Conservation (phyloP, 2,888 invertebrate genomes). For the Acleris holmiana region DNA sequence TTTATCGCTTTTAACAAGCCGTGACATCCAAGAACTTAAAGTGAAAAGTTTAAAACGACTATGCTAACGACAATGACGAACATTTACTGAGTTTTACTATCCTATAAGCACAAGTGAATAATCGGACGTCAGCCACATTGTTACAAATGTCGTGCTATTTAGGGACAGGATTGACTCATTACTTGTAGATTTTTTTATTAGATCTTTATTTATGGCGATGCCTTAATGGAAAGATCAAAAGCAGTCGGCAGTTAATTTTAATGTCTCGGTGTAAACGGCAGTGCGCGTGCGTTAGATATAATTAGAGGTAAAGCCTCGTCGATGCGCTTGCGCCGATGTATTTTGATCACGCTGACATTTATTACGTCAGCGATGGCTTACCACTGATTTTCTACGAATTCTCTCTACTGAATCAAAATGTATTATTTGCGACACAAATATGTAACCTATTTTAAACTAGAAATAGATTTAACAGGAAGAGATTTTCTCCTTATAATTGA, state of each 20-base stretch:
- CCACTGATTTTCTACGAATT: constrained; percentile 28
- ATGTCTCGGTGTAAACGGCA: constrained; percentile 79
- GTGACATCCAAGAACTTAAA: constrained; percentile 49
- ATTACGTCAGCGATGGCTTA: constrained; percentile 63
- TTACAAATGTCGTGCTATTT: constrained; percentile 54
- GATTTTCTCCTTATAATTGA: background rate
- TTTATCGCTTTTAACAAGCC: constrained; percentile 51
- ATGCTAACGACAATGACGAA: constrained; percentile 46
- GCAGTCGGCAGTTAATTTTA: constrained; percentile 80
- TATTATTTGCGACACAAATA: constrained; percentile 19
- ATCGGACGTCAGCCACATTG: constrained; percentile 50
- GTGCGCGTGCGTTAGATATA: constrained; percentile 69
- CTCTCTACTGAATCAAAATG: constrained; percentile 24
- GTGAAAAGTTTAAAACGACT: constrained; percentile 41
- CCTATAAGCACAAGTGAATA: constrained; percentile 9
- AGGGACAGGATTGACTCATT: constrained; percentile 66
- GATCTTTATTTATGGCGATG: constrained; percentile 74
- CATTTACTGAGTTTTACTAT: constrained; percentile 47
- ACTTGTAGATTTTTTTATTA: constrained; percentile 66
- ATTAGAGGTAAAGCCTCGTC: constrained; percentile 73
- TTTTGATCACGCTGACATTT: constrained; percentile 76
- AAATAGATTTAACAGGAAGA: constrained; percentile 2
- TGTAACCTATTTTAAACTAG: constrained; percentile 3
- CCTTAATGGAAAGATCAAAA: constrained; percentile 84
- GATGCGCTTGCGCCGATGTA: constrained; percentile 55